phyloP scores from a whole-genome alignment of 2,888 invertebrate genomes.

The Pristionchus arcanus region DNA sequence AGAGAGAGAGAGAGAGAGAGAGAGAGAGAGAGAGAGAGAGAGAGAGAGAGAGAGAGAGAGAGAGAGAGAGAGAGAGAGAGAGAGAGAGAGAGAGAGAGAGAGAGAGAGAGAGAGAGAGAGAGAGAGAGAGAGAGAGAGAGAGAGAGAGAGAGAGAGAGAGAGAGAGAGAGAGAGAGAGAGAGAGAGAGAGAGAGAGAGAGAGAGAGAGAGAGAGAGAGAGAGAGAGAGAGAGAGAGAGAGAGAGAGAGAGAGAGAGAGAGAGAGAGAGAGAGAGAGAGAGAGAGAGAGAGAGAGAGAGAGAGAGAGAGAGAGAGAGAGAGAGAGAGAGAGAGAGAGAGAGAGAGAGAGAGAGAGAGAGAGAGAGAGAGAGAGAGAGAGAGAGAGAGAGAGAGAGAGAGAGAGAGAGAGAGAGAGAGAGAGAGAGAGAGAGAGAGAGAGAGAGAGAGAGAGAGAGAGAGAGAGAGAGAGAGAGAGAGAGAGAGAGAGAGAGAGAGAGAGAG shows the following conservation, averaged over 20 bases:
- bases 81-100: conserved; percentile 26
- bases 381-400: background rate
- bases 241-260: background rate
- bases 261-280: background rate
- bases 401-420: conserved; percentile 19
- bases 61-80: background rate
- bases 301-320: conserved; percentile 16
- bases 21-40: no score
- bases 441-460: conserved; percentile 21
- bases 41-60: no score
- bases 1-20: background rate
- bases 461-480: background rate
- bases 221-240: no score
- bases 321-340: background rate
- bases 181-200: no score
- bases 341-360: conserved; percentile 31
- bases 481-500: conserved; percentile 40
- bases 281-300: background rate
- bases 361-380: background rate
- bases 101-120: conserved; percentile 13
- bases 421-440: background rate
- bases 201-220: conserved; percentile 40
- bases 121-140: background rate
- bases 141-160: conserved; percentile 16
- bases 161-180: no score